Percentiles rank a stretch among this genome's conserved stretches.
Conservation (phyloP, 2,888 invertebrate genomes). For the Drosophila vallismaia region DNA sequence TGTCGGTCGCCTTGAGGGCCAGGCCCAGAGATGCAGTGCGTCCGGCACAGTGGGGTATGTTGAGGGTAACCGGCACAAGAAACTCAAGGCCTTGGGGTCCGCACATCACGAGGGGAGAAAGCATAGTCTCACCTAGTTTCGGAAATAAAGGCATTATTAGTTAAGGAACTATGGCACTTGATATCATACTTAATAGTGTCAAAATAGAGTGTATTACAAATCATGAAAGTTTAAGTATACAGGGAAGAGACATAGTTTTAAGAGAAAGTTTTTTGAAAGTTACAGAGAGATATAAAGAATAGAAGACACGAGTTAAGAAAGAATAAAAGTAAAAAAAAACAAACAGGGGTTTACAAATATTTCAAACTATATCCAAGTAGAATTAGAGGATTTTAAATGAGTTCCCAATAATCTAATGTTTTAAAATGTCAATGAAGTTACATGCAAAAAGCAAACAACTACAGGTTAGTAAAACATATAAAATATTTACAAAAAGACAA, state of each 20-base stretch:
- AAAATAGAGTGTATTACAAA: constrained; percentile 2
- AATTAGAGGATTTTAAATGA: too few relatives aligned
- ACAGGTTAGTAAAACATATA: constrained; percentile 13
- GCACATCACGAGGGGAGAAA: constrained; percentile 98
- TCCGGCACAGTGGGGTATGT: constrained; percentile 94
- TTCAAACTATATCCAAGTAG: too few relatives aligned
- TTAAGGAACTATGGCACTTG: background rate
- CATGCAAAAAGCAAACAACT: constrained; percentile 28
- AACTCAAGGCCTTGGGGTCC: constrained; percentile 97
- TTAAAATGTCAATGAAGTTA: constrained; percentile 21
- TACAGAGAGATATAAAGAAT: background rate
- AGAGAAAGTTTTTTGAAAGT: background rate
- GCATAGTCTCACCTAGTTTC: constrained; percentile 93
- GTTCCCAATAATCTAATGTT: background rate
- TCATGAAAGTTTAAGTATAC: constrained; percentile 16
- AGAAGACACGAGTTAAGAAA: too few relatives aligned
- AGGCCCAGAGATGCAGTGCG: constrained; percentile 90
- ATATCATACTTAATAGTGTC: background rate
- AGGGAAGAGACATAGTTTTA: constrained; percentile 2
- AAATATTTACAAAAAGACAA: constrained; percentile 6
- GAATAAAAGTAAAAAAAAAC: background rate
- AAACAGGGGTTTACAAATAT: too few relatives aligned
- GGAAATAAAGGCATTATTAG: constrained; percentile 6
- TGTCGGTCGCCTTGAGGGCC: constrained; percentile 91
- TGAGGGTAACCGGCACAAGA: constrained; percentile 93